Conservation (phyloP, 2,113 vertebrate genomes). For the Sarotherodon lohbergeri region DNA sequence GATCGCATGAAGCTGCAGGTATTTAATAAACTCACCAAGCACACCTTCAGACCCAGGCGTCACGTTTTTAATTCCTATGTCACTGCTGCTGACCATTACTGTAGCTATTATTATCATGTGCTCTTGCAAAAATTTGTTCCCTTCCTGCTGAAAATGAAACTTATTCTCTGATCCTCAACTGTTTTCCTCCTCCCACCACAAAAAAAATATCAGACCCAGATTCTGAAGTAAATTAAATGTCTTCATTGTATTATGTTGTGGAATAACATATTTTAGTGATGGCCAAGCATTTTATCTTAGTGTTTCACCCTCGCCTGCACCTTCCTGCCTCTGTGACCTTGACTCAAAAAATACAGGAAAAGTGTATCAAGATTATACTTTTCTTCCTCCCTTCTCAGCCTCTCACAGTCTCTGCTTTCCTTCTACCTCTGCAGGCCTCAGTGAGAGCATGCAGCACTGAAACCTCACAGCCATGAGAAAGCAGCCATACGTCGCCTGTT, state of each 20-base stretch:
- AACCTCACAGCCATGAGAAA: background rate
- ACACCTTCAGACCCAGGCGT: background rate
- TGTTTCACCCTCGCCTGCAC: background rate
- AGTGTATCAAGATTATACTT: background rate
- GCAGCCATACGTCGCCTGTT: background rate
- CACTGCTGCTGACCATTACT: background rate
- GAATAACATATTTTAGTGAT: background rate
- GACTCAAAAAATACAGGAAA: background rate
- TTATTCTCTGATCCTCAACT: background rate
- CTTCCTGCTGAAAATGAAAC: background rate
- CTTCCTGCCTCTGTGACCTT: background rate
- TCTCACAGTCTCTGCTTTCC: background rate
- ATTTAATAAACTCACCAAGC: background rate
- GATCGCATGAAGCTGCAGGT: background rate
- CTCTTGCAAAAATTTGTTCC: background rate
- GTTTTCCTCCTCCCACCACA: background rate
- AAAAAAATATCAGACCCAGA: background rate
- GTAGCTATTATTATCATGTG: background rate
- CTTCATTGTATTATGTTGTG: background rate
- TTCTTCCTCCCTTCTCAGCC: background rate
- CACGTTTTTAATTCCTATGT: background rate
- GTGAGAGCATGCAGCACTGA: background rate
- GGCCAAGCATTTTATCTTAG: background rate
- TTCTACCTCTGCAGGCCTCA: background rate
- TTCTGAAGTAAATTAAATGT: background rate